Evolutionary conservation across 2,113 vertebrate genomes (phyloP), one percentile per base, ranked within the genome.

Genomic region (Amblyornis subalaris): DNA sequence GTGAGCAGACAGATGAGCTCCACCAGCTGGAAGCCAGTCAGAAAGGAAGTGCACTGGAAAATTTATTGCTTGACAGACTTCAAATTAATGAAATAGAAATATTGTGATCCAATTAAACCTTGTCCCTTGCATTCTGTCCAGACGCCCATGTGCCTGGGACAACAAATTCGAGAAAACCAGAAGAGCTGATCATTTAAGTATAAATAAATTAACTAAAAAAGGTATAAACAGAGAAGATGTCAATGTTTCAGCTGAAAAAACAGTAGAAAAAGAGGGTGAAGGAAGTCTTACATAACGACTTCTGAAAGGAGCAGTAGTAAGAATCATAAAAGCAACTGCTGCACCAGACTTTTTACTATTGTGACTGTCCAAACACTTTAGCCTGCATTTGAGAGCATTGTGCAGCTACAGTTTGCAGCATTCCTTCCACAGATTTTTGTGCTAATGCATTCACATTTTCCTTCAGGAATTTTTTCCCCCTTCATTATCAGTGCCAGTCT

Each of bases 11-110:
- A 88, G 47, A 73, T 88, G 64, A 85, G 62, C 35, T 83, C 23
- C 19, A 75, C 90, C 85, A 79, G 74, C 70, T 88, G 82, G 70
- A 88, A 95, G 45, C 31, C 36, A 42, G 85, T 93, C 88, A 89
- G 50, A 89, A 82, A 79, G 50, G 45, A 96, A 91, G 8, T 24
- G 25, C n/a, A 38, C 38, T 88, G 71, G 54, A 75, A 76, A 85
- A 85, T 69, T 24, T 64, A 74, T 75, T 93, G 57, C 81, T 93
- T 89, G 84, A 85, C 78, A 74, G 87, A 89, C 55, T 81, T 35
- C 13, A 87, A 87, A 89, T 87, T 90, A 92, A 92, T 95, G 89
- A 86, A 90, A 87, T 14, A 67, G 73, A 15, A 78, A 60, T 44
- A 7, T 9, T 91, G 33, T 40, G 36, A 81, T 78, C 44, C 40